Evolutionary conservation across 2,888 invertebrate species (phyloP).

Genomic region (Petrolisthes manimaculis): DNA sequence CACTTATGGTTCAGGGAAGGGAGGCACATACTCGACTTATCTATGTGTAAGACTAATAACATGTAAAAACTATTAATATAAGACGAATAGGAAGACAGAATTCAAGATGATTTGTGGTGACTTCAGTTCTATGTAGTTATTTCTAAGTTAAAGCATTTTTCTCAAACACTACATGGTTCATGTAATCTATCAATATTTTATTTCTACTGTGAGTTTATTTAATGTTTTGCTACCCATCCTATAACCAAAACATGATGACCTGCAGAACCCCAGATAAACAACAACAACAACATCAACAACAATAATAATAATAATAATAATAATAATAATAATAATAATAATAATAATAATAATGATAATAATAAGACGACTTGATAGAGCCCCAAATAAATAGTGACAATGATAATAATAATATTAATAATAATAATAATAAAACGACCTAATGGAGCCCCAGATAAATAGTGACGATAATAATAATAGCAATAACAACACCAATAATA

Average conservation of each 20-base stretch:
- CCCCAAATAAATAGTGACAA: neutral
- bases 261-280: neutral
- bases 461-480: neutral
- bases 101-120: no score
- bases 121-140: no score
- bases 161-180: no score
- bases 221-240: no score
- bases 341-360: neutral
- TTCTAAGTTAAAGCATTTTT: no score
- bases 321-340: neutral
- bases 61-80: no score
- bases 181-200: no score
- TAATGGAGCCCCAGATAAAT: neutral
- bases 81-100: no score
- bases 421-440: neutral
- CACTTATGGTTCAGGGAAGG: no score
- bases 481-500: neutral
- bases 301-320: neutral
- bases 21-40: no score
- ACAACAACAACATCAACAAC: neutral
- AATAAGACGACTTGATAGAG: neutral
- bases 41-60: no score
- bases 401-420: neutral
- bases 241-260: neutral
- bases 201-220: no score